phyloP scores from a whole-genome alignment of 1,140 invertebrate species.

The Lepidotrigona ventralis region DNA sequence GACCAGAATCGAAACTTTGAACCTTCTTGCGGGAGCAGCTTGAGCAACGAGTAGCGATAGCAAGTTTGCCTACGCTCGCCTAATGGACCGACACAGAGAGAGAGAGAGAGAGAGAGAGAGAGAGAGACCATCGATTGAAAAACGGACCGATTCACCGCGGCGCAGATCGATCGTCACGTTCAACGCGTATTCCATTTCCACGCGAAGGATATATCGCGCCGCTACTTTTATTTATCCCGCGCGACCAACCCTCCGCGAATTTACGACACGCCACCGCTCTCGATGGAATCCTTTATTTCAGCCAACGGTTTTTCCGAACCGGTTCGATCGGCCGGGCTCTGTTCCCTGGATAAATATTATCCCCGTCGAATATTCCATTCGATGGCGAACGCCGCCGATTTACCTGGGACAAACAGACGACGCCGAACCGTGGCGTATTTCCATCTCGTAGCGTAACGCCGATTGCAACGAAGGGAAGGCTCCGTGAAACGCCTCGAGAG shows the following conservation, averaged over 20 bases:
- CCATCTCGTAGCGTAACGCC: neutral
- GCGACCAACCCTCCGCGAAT: neutral
- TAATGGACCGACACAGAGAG: conserved; percentile 15
- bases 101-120: too few species aligned
- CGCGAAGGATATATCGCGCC: neutral
- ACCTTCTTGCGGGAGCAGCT: neutral
- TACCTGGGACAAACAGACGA: neutral
- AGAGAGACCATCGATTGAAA: neutral
- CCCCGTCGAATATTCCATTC: conserved; percentile 13
- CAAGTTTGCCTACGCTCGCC: neutral
- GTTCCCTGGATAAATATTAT: conserved; percentile 29
- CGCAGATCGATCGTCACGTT: conserved; percentile 2
- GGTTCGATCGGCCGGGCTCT: neutral
- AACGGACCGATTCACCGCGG: neutral
- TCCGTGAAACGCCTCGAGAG: neutral
- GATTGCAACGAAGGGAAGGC: neutral
- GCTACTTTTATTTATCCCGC: neutral
- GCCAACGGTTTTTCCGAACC: neutral
- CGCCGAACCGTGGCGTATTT: neutral
- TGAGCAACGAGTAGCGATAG: neutral
- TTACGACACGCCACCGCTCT: neutral
- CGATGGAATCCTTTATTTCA: conserved; percentile 17
- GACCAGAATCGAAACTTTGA: conserved; percentile 61
- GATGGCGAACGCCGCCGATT: conserved; percentile 8
- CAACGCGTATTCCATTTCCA: conserved; percentile 19